Base-by-base conservation (phyloP, 92 coral and sea anemone genomes). In the Phenganax stokvisi region DNA sequence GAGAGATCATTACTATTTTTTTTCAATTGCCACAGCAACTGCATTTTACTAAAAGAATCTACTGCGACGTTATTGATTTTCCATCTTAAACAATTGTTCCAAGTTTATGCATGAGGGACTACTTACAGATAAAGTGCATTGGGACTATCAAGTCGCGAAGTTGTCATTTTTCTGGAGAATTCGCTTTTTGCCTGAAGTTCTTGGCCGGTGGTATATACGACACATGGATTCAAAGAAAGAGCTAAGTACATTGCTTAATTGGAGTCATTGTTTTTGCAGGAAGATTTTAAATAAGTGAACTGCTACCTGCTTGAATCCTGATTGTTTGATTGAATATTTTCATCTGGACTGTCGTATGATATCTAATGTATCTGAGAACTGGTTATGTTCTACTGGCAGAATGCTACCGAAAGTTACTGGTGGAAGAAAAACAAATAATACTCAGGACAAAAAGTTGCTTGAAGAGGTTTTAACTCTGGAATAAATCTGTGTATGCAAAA, bases 301-400 rank as follows among this genome's bases (percentile, higher is more conserved):
- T 13, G 65, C 65, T 3, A 59, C 65, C 7, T 59, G 65, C 27
- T 81, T 53, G 25, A 88, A 88, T 54, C 62, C 85, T 16, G 31
- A 77, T 2, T 86, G 89, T 72, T 25, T 51, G 8, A 79, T 87
- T 44, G 54, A 31, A 65, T 59, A 51, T 27, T 86, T 86, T 72
- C 91, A 83, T 63, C 63, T 82, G 25, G 66, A 87, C 60, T 89
- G 90, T 54, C 65, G 86, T 66, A 72, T 68, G 0, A 74, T 89
- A 3, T 61, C 85, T 12, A 80, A 85, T 4, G 57, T 86, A 52
- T 89, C 92, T 72, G 86, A 66, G 13, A 71, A 65, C 28, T 86
- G 92, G 92, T 84, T 83, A 75, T 89, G 92, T 74, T 87, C 89
- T 25, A 89, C 73, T 6, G 86, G 92, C 78, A 75, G 88, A 17